Conservation (phyloP, 2,797 vertebrate species). For the Lacerta bilineata region DNA sequence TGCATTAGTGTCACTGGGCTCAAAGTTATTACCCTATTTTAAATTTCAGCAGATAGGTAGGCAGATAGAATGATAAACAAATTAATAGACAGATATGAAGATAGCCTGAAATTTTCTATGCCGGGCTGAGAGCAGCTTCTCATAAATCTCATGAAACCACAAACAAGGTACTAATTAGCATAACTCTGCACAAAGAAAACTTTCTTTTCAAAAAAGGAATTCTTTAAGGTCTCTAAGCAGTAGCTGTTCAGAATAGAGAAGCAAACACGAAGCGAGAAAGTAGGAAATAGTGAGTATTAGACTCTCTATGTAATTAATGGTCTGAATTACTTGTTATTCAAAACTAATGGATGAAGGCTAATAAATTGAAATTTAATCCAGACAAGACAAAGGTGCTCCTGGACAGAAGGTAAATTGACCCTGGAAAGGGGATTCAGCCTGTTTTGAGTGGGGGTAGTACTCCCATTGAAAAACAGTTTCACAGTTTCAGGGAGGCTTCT, state of each 20-base stretch:
- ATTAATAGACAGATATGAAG: constrained; percentile 80
- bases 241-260: constrained; percentile 74
- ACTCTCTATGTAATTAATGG: constrained; percentile 74
- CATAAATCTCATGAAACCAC: constrained; percentile 75
- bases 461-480: neutral
- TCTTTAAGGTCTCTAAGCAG: constrained; percentile 74
- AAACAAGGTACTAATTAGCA: constrained; percentile 76
- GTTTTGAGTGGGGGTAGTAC: neutral
- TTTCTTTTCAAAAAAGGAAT: constrained; percentile 71
- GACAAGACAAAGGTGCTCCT: neutral
- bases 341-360: constrained; percentile 51
- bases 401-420: neutral
- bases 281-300: constrained; percentile 67
- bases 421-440: neutral
- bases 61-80: constrained; percentile 83
- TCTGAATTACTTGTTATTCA: constrained; percentile 70
- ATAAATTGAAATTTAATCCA: neutral
- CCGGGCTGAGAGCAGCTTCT: constrained; percentile 64
- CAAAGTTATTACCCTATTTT: constrained; percentile 80
- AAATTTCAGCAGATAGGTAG: constrained; percentile 81
- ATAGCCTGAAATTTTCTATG: constrained; percentile 75
- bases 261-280: constrained; percentile 36
- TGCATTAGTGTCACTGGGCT: constrained; percentile 83
- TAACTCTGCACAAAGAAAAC: constrained; percentile 75
- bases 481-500: neutral